phyloP scores from a whole-genome alignment of 2,888 invertebrate species.

The Autographa gamma region DNA sequence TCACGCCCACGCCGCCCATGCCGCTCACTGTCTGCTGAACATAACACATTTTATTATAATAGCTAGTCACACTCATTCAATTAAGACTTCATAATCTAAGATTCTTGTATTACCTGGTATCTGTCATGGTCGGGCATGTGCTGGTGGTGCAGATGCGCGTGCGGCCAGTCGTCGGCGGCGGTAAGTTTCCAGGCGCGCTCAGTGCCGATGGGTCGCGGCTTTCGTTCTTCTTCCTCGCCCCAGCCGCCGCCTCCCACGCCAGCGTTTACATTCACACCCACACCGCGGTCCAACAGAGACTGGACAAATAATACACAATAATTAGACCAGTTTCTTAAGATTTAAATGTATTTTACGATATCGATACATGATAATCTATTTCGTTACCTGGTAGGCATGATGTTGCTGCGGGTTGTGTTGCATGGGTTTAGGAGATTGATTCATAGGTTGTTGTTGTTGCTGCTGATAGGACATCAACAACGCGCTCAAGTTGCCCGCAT shows the following conservation, averaged over 20 bases:
- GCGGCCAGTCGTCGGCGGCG: slow-evolving; percentile 81
- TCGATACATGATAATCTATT: background rate
- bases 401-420: slow-evolving; percentile 81
- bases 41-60: too few relatives aligned
- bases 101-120: slow-evolving; percentile 72
- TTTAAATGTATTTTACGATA: too few relatives aligned
- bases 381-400: slow-evolving; percentile 82
- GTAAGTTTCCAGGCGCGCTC: slow-evolving; percentile 93
- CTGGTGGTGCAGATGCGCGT: slow-evolving; percentile 66
- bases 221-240: slow-evolving; percentile 86
- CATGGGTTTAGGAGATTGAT: slow-evolving; percentile 84
- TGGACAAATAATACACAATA: slow-evolving; percentile 46
- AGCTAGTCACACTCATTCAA: too few relatives aligned
- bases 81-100: background rate
- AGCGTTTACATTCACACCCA: slow-evolving; percentile 63
- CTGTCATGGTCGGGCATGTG: slow-evolving; percentile 77
- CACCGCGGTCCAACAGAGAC: slow-evolving; percentile 83
- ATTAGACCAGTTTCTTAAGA: too few relatives aligned
- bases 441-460: slow-evolving; percentile 81
- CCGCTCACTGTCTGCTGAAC: slow-evolving; percentile 64
- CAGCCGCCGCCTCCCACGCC: slow-evolving; percentile 64
- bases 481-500: slow-evolving; percentile 78
- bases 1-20: slow-evolving; percentile 57
- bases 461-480: slow-evolving; percentile 86
- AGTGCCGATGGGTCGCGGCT: slow-evolving; percentile 94